These are phyloP conservation scores for Cecropterus lyciades DNA, from an alignment of 1,140 invertebrate species.

Conservation along the genomic window DNA sequence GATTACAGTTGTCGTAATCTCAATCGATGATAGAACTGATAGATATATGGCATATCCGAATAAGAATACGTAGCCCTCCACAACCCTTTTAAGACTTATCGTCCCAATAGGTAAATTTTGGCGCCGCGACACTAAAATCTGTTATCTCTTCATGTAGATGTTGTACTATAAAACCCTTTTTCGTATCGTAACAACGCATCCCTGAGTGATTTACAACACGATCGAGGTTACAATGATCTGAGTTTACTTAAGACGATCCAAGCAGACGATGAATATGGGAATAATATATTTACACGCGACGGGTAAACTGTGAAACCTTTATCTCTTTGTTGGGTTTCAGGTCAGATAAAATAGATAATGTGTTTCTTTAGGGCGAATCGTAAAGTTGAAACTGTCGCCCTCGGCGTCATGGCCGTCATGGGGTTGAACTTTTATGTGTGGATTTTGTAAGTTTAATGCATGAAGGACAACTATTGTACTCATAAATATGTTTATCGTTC, in stretches of 20 bases:
- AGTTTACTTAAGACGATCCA: conserved; percentile 76
- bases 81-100: conserved; percentile 9
- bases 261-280: conserved; percentile 60
- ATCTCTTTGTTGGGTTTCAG: conserved; percentile 79
- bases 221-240: conserved; percentile 58
- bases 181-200: conserved; percentile 48
- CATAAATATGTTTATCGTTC: background rate
- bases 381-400: conserved; percentile 57
- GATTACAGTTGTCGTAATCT: too few relatives aligned
- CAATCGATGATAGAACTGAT: too few relatives aligned
- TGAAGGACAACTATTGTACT: background rate
- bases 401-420: conserved; percentile 57
- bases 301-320: conserved; percentile 73
- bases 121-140: conserved; percentile 36
- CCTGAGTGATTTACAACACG: conserved; percentile 69
- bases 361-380: conserved; percentile 72
- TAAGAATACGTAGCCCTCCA: too few relatives aligned
- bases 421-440: conserved; percentile 42
- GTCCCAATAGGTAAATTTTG: background rate
- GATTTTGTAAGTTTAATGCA: conserved; percentile 18
- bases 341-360: conserved; percentile 80
- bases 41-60: too few relatives aligned
- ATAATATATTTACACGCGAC: conserved; percentile 79
- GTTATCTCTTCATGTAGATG: conserved; percentile 61
- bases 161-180: conserved; percentile 64